Conservation (phyloP, 2,797 vertebrate genomes). For the Myiotriccus ornatus region DNA sequence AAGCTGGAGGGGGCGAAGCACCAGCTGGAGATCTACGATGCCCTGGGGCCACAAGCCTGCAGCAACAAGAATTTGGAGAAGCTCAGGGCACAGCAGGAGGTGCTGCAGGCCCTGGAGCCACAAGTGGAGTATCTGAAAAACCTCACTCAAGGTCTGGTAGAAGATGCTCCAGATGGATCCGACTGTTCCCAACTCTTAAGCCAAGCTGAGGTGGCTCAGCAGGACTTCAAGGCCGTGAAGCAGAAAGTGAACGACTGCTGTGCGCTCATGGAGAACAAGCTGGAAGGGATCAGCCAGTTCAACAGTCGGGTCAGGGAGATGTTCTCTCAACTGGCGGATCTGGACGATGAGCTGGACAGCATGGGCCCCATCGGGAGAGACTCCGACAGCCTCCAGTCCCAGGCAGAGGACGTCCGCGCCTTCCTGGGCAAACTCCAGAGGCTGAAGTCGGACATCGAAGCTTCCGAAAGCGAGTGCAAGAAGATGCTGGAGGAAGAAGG, state of each 20-base stretch:
- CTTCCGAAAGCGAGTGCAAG: conserved; percentile 83
- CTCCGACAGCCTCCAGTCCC: conserved; percentile 90
- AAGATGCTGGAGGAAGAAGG: conserved; percentile 91
- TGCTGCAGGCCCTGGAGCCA: conserved; percentile 84
- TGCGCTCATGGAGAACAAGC: conserved; percentile 86
- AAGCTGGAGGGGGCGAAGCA: conserved; percentile 92
- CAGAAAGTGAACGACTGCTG: conserved; percentile 88
- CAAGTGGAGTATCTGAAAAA: conserved; percentile 92
- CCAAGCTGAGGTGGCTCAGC: conserved; percentile 83
- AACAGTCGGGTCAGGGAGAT: conserved; percentile 89
- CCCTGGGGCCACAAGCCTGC: conserved; percentile 91
- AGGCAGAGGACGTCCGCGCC: conserved; percentile 84
- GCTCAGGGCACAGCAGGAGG: conserved; percentile 88
- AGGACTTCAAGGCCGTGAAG: conserved; percentile 82
- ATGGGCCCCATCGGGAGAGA: conserved; percentile 91
- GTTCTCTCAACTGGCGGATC: conserved; percentile 91
- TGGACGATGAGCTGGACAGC: conserved; percentile 94
- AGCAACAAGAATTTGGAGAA: conserved; percentile 96
- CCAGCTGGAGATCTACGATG: conserved; percentile 94
- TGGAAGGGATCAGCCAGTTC: conserved; percentile 93
- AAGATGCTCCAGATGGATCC: conserved; percentile 86
- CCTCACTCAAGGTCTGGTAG: conserved; percentile 88
- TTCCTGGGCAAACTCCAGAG: conserved; percentile 84
- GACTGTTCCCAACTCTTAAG: conserved; percentile 84
- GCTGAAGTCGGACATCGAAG: conserved; percentile 84